Conservation (phyloP, 2,113 vertebrate genomes). For the Charadrius vociferus region DNA sequence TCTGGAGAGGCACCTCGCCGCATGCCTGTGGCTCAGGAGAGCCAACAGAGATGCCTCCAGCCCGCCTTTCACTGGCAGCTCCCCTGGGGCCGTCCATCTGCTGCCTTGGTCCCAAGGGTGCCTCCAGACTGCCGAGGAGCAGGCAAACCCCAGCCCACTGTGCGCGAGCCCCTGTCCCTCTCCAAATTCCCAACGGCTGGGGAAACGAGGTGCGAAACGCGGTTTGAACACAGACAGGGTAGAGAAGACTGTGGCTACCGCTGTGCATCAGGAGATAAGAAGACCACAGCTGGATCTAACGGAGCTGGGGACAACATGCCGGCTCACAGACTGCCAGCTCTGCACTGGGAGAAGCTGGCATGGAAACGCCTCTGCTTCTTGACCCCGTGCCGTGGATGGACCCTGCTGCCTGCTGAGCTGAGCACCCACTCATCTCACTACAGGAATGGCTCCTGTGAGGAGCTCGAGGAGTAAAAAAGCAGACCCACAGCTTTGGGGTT, state of each 20-base stretch:
- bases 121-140: neutral
- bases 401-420: neutral
- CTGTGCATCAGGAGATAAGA: neutral
- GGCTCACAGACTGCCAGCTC: neutral
- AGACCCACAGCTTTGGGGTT: neutral
- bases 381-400: neutral
- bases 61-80: neutral
- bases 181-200: neutral
- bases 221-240: neutral
- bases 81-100: neutral
- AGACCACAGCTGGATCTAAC: neutral
- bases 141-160: neutral
- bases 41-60: neutral
- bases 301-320: neutral
- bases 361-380: neutral
- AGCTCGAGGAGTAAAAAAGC: neutral
- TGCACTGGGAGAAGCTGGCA: neutral
- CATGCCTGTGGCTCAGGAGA: neutral
- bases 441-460: neutral
- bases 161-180: neutral
- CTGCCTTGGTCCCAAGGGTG: neutral
- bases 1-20: neutral
- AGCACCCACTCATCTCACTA: neutral
- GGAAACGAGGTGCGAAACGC: neutral
- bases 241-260: neutral